Base-by-base conservation (phyloP, 1,140 invertebrate genomes). In the Parapsyche elsis region DNA sequence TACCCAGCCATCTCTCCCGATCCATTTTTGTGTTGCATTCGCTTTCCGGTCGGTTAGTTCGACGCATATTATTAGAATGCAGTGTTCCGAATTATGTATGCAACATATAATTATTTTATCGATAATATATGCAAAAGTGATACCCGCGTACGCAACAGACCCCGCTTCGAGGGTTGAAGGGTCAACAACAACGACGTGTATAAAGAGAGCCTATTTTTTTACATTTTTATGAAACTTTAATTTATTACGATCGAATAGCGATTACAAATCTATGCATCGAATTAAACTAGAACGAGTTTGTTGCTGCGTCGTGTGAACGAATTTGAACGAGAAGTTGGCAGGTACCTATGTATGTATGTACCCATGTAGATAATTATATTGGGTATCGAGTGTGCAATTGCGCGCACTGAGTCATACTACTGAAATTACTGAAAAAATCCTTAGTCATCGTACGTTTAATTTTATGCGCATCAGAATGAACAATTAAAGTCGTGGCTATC, bases 91-190 rank as follows among this genome's bases (percentile, higher is more conserved):
- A 78, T 74, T 81, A 81, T 45, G 71, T 78, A 78, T 78, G 67
- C 67, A 78, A 59, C 76, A 24, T 46, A 73, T 81, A 74, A 75
- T 81, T 79, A 81, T 81, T 81, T 76, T 81, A 81, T 79, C 81
- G 81, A 81, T 81, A 81, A 81, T 75, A 67, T 79, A 81, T 81
- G 77, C 81, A 76, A 79, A 79, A n/a, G 30, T 53, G 64, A 81
- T 81, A 38, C 80, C 12, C 7, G n/a, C n/a, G n/a, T n/a, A n/a
- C 10, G 46, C 26, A 71, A 71, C 70, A 26, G 70, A 71, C 24
- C 21, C 24, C 12, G 12, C 24, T 23, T 16, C 12, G 38, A 16
- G 49, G 49, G 45, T 21, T 75, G 73, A n/a, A 23, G 71, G 71
- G 71, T 24, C 71, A 49, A 74, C 16, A 16, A 44, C n/a, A 19